Percentiles rank a stretch among this genome's conserved stretches.
These are phyloP conservation scores for Scomber japonicus DNA, from an alignment of 2,113 vertebrate species.

Conservation along the genomic window DNA sequence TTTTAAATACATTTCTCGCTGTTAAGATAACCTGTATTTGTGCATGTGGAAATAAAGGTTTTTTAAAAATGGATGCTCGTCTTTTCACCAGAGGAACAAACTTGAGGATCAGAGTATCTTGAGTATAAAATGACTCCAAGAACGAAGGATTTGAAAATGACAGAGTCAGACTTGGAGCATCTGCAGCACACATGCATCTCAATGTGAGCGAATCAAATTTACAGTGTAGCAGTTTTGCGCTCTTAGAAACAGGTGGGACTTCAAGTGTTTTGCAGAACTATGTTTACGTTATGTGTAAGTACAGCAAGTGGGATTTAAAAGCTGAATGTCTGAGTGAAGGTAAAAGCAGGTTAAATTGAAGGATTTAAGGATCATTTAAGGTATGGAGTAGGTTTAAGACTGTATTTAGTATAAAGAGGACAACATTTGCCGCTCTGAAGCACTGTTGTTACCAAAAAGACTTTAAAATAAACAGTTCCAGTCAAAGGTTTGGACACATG, in stretches of 20 bases:
- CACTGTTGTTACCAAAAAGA: too few species aligned
- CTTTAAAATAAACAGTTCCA: too few species aligned
- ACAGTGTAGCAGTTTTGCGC: not conserved
- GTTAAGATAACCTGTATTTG: not conserved
- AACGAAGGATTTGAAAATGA: constrained; percentile 6
- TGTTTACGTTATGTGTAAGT: too few species aligned
- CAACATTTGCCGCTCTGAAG: too few species aligned
- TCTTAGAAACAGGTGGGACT: not conserved
- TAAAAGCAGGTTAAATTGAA: fast-evolving
- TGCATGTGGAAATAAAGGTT: not conserved
- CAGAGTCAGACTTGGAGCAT: constrained; percentile 1
- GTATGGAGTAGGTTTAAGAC: too few species aligned
- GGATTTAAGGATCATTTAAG: too few species aligned
- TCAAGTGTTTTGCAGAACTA: not conserved
- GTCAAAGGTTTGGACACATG: too few species aligned
- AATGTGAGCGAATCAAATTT: not conserved
- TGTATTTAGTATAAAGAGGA: too few species aligned
- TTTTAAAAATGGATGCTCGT: not conserved
- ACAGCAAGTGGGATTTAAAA: not conserved
- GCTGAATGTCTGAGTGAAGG: fast-evolving
- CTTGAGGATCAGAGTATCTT: not conserved
- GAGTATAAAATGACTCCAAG: not conserved
- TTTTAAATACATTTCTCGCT: not conserved
- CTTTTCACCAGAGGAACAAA: not conserved
- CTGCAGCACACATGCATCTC: constrained; percentile 24